phyloP scores from a whole-genome alignment of 2,797 vertebrate genomes.

The Etheostoma perlongum region DNA sequence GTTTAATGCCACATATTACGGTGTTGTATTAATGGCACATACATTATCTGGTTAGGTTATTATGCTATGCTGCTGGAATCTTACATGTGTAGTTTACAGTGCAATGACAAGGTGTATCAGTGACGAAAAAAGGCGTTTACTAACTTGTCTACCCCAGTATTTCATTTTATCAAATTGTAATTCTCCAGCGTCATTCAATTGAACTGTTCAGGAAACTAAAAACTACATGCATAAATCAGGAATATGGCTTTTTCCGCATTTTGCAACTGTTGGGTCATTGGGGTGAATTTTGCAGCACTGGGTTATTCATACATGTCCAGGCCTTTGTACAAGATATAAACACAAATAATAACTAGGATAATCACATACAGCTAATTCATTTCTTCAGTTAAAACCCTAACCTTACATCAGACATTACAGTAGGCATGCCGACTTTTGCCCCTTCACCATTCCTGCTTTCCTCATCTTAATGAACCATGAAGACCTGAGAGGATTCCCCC shows the following conservation, averaged over 20 bases:
- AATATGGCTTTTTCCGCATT: not conserved
- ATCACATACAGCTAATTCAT: not conserved
- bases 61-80: conserved; percentile 4
- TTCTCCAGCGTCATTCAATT: not conserved
- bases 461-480: conserved; percentile 4
- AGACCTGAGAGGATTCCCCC: not conserved
- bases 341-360: not conserved
- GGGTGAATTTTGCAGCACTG: conserved; percentile 7
- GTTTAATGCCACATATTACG: conserved; percentile 51
- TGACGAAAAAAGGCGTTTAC: conserved; percentile 10
- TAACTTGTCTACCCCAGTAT: not conserved
- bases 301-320: not conserved
- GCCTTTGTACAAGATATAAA: not conserved
- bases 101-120: conserved; percentile 13
- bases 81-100: conserved; percentile 25
- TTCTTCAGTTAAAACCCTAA: conserved; percentile 8
- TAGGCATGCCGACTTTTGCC: conserved; percentile 1
- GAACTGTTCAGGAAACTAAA: not conserved
- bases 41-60: conserved; percentile 4
- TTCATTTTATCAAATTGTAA: not conserved
- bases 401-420: not conserved
- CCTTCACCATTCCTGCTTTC: not conserved
- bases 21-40: conserved; percentile 12
- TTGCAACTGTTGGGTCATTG: not conserved
- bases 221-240: not conserved